Base-by-base conservation (phyloP, 2,888 invertebrate species). In the Ectemnius cavifrons region DNA sequence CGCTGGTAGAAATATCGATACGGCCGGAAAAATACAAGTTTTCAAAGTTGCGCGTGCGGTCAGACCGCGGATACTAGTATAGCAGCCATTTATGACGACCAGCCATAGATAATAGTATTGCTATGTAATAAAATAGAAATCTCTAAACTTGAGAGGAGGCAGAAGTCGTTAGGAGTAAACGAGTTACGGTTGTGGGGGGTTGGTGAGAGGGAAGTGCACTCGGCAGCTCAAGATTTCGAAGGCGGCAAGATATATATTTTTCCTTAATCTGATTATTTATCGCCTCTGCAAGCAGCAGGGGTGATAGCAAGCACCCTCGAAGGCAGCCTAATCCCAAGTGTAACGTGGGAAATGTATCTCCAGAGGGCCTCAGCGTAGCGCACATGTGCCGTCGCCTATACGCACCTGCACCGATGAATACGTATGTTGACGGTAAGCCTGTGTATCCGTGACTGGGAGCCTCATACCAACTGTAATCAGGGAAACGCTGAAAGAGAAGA, bases 261-360 rank as follows among this genome's bases (percentile, higher is more conserved):
- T 86, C 86, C 86, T 88, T 88, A 88, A 87, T 87, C 86, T 81
- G 87, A 88, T 88, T 88, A 88, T 88, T 88, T 88, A 88, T 88
- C 85, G 82, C 80, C 78, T 75, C 78, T 79, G 78, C 84, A 77
- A 79, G 77, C 75, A 73, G 78, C 78, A 71, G 77, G 80, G 72
- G 73, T 23, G 63, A 46, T 49, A 23, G 23, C 23, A 20, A 27
- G 58, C 71, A 71, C 75, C 83, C 84, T 79, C 80, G 81, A 77
- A 80, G 81, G 78, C 73, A 74, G 23, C 77, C 82, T 85, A 85
- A 85, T 81, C 85, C 80, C 67, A 61, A 64, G 64, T 75, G 52
- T 52, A 16, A 37, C 37, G 37, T 37, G 37, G 37, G 37, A 37
- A 37, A 37, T 37, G 37, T 37, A 11, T 37, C 37, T 37, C 37